phyloP scores from a whole-genome alignment of 2,888 invertebrate genomes.

The Drosophila lutescens region DNA sequence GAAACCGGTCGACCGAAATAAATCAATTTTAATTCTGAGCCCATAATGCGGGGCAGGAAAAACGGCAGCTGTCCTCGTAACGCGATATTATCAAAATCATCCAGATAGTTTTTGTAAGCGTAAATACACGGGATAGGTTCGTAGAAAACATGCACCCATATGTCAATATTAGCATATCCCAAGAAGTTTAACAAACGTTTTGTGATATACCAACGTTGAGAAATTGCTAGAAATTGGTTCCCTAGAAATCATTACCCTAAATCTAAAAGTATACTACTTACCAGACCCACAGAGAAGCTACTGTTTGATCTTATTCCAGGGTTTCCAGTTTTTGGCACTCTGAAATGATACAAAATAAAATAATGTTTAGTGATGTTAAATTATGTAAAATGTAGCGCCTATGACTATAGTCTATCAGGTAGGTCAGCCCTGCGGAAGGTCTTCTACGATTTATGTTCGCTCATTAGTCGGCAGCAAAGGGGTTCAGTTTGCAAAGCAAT shows the following conservation, averaged over 20 bases:
- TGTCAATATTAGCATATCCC: neutral
- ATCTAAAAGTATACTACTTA: constrained; percentile 40
- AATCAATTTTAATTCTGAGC: constrained; percentile 28
- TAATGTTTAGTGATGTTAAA: constrained; percentile 6
- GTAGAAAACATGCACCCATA: constrained; percentile 1
- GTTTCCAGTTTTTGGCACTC: constrained; percentile 70
- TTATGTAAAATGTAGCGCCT: constrained; percentile 28
- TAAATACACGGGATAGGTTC: constrained; percentile 1
- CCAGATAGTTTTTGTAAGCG: constrained; percentile 1
- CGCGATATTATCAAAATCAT: constrained; percentile 34
- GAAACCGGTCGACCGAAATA: constrained; percentile 42
- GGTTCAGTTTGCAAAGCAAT: constrained; percentile 19
- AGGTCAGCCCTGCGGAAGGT: constrained; percentile 27
- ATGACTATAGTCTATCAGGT: constrained; percentile 4
- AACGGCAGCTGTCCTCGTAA: constrained; percentile 38
- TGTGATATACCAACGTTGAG: neutral
- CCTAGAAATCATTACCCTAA: no score
- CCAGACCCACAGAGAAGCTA: constrained; percentile 49
- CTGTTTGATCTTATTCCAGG: constrained; percentile 57
- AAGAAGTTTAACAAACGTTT: no score
- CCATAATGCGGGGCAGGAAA: neutral
- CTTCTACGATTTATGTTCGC: constrained; percentile 21
- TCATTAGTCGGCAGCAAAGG: constrained; percentile 36
- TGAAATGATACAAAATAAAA: constrained; percentile 58
- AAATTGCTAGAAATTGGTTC: no score